Percentiles rank a stretch among this genome's conserved stretches.
Conservation (phyloP, 1,140 invertebrate species). For the Akabosia matsudoensis region DNA sequence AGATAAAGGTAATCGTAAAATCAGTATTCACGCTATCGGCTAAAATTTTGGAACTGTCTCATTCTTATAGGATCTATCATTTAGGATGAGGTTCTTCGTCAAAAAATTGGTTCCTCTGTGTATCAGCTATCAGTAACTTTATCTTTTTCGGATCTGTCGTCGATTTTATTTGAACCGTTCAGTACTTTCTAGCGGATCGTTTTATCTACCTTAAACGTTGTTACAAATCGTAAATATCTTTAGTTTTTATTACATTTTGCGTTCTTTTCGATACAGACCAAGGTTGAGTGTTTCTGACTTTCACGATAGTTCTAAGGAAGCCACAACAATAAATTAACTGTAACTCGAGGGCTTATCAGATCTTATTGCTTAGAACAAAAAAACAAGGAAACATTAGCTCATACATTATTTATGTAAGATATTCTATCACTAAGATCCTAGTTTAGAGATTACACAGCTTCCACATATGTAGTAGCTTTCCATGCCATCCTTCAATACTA, state of each 20-base stretch:
- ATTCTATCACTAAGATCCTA: not conserved
- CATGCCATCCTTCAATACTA: too few species aligned
- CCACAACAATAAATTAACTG: not conserved
- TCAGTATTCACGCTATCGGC: too few species aligned
- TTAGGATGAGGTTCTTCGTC: too few species aligned
- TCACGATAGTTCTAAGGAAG: not conserved
- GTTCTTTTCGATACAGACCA: too few species aligned
- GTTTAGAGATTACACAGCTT: not conserved
- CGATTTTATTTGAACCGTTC: not conserved
- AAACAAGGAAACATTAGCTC: not conserved
- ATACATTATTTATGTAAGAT: not conserved
- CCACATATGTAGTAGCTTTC: too few species aligned
- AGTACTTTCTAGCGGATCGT: not conserved
- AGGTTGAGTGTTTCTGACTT: not conserved
- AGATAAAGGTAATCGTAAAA: too few species aligned
- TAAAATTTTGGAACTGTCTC: too few species aligned
- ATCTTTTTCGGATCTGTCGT: too few species aligned
- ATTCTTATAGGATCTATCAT: too few species aligned
- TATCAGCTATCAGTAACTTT: too few species aligned
- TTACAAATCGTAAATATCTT: not conserved
- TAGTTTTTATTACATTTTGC: not conserved
- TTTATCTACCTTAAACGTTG: not conserved
- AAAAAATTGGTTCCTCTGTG: too few species aligned
- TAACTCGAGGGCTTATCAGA: not conserved
- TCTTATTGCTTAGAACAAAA: slow-evolving; percentile 5